Evolutionary conservation across 2,113 vertebrate species (phyloP), one percentile per base, ranked within the genome.

Genomic region (Pimephales promelas): DNA sequence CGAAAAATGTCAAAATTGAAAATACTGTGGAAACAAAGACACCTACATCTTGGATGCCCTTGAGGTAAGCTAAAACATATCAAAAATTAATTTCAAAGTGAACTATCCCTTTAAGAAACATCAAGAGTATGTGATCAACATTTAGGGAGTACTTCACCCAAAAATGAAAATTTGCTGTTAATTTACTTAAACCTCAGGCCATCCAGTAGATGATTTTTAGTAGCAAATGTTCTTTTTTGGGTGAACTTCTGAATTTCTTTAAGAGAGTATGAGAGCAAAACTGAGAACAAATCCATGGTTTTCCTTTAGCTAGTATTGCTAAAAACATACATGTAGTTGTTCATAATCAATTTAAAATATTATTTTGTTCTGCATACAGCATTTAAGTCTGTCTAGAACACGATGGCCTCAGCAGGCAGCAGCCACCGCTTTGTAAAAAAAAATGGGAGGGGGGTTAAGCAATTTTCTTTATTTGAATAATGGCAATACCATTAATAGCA

Each of bases 311-410:
- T 66, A 31, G 16, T 64, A 64, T 64, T 31, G 26, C 31, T 59
- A 62, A 64, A 62, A 28, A 28, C 24, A 28, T 14, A n/a, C 9
- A 40, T 11, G 4, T 13, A n/a, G 18, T 6, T 56, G 16, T 34
- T 18, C 31, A 54, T 9, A 74, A 54, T 52, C 10, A 34, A n/a
- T n/a, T n/a, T n/a, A n/a, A n/a, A 54, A 28, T 59, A 18, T 59
- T 56, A 43, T 28, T 66, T 64, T 47, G 14, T 71, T 24, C 49
- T 49, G 34, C 34, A 34, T 7, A 34, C 40, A 31, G 5, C 28
- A 61, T 72, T 82, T 56, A 36, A 71, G 52, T 40, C 5, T 31
- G 18, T 74, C 24, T 28, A 62, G 81, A 59, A 59, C 56, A 40
- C 24, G 43, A 64, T 49, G n/a, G 3, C 24, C 72, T 64, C 28